Evolutionary conservation across 2,888 invertebrate species (phyloP), one percentile per base, ranked within the genome.

Genomic region (Drymonia ruficornis): DNA sequence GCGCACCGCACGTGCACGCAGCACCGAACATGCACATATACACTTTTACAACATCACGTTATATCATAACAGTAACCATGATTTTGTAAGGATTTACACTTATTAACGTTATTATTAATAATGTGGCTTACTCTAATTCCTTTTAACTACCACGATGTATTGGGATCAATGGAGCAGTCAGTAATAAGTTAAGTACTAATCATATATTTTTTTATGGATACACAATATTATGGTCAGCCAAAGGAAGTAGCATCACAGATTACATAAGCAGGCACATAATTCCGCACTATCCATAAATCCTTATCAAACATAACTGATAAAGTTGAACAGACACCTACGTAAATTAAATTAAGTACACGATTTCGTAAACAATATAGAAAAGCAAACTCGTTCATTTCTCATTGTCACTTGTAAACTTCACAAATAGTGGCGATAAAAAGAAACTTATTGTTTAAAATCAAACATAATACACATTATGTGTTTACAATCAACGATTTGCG

Each of bases 391-490:
- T 52, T 60, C 18, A 47, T 49, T 55, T 59, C 34, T 55, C 53
- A 61, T 62, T 67, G 60, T 66, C 48, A 50, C 36, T 47, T 31
- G 13, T 47, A 28, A 31, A 49, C 54, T 55, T 51, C 48, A 50
- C 23, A 60, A 34, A 61, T 58, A 54, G 52, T 61, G 34, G 51
- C 50, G 15, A 55, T 57, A 61, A 72, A 69, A 62, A 53, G 45
- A 65, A 57, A 53, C 53, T 56, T 56, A 76, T 78, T 76, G 72
- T 80, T 70, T 63, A 50, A 75, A 75, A 52, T 64, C 65, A 74
- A 70, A 72, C 59, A 76, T 55, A 62, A 65, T 58, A 56, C 52
- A 50, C 49, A n/a, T 51, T 59, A 68, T 53, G 50, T 74, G 49
- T 74, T 72, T 72, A 63, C 67, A 59, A 62, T 66, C 63, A 58